A percentile compares a stretch with the other conserved stretches of the same genome.
Conservation (phyloP, 2,888 invertebrate species). For the Lasioglossum morio region DNA sequence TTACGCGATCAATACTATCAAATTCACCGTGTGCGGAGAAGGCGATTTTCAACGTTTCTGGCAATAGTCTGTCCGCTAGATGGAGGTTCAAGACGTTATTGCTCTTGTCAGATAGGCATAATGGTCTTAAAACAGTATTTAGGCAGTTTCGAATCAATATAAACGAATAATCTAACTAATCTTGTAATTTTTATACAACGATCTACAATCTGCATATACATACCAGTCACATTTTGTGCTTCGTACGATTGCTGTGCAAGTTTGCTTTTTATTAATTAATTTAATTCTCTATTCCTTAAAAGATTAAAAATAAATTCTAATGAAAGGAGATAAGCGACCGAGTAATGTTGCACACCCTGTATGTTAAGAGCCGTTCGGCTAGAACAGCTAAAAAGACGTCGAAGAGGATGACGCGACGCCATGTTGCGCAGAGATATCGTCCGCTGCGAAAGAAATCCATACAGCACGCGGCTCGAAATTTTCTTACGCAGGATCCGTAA, state of each 20-base stretch:
- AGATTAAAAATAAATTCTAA: background rate
- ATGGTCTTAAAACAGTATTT: background rate
- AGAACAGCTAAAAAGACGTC: background rate
- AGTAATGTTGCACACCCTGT: background rate
- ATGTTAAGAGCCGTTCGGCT: background rate
- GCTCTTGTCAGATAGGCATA: background rate
- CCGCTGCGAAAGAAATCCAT: conserved; percentile 64
- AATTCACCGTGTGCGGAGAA: background rate
- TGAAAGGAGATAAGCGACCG: background rate
- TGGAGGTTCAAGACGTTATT: background rate
- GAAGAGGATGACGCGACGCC: background rate
- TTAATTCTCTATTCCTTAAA: background rate
- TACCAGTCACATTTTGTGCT: background rate
- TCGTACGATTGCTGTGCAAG: no score
- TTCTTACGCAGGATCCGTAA: conserved; percentile 80
- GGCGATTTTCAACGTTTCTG: background rate
- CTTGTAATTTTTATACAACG: background rate
- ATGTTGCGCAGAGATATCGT: conserved; percentile 37
- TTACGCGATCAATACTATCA: conserved; percentile 30
- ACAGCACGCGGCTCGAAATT: conserved; percentile 72
- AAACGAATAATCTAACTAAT: background rate
- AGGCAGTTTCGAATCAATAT: background rate
- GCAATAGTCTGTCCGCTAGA: background rate
- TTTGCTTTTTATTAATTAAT: background rate
- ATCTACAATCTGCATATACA: background rate